Evolutionary conservation across 2,797 vertebrate genomes (phyloP), one percentile per base, ranked within the genome.

Genomic region (Eupleurogrammus muticus): DNA sequence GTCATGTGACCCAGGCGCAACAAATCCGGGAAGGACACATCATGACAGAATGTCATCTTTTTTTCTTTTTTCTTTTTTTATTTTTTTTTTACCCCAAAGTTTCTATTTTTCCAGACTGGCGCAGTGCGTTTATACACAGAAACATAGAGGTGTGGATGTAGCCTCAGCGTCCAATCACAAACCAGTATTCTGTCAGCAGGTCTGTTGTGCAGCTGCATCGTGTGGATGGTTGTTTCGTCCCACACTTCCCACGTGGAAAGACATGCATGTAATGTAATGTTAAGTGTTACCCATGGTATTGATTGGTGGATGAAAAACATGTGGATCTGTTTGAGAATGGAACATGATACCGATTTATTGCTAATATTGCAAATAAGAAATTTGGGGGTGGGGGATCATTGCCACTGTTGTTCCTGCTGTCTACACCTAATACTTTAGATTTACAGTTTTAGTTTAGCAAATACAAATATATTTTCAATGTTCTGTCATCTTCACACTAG

Each of bases 111-210:
- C n/a, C n/a, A n/a, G n/a, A n/a, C n/a, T n/a, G n/a, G n/a, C n/a
- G n/a, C n/a, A n/a, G 28, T 6, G 6, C 28, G 28, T 28, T 28
- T 28, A 28, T 28, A 28, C 28, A 28, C 3, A 28, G 6, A 28
- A 28, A 28, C 6, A 6, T 28, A 28, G 28, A 28, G 6, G 6
- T 28, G 28, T 28, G 28, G 28, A 28, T 28, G 28, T 28, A 28
- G 28, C 14, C 14, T 76, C 73, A 81, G 69, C 82, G 82, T 86
- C 83, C 28, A 52, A 17, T 59, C 12, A 57, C 51, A 77, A 36
- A 73, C 52, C 86, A 87, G 87, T 84, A 77, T 89, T 89, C 38
- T 72, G 65, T 81, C 40, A 56, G 66, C 52, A 48, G 58, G 60
- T 52, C 56, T 57, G 73, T 56, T 77, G 49, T 52, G 21, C 46